Evolutionary conservation across 2,113 vertebrate genomes (phyloP).

Genomic region (Clarias magur): DNA sequence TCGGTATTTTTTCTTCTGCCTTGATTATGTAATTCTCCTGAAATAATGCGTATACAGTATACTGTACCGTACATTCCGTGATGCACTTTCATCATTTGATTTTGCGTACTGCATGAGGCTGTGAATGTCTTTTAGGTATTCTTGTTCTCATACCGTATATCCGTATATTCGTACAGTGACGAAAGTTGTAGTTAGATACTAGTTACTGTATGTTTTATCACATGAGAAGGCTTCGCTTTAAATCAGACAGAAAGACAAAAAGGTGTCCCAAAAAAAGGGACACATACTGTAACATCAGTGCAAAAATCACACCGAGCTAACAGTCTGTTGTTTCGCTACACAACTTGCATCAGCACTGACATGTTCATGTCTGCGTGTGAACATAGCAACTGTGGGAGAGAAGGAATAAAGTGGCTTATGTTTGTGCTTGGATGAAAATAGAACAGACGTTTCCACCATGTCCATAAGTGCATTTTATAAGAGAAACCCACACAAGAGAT

Average conservation of each 20-base stretch:
- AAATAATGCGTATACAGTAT: not conserved
- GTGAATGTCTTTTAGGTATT: not conserved
- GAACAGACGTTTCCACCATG: not conserved
- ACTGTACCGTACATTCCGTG: not conserved
- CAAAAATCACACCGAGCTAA: not conserved
- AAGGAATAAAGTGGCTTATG: not conserved
- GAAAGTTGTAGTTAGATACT: not conserved
- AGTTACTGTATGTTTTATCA: not conserved
- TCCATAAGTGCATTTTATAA: slow-evolving; percentile 6
- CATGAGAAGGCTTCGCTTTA: not conserved
- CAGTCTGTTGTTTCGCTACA: not conserved
- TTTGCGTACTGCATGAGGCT: not conserved
- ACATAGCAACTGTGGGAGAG: not conserved
- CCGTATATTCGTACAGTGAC: too few relatives aligned
- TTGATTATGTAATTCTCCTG: slow-evolving; percentile 36
- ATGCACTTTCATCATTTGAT: not conserved
- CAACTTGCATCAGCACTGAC: not conserved
- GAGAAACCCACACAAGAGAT: slow-evolving; percentile 13
- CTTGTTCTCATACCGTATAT: not conserved
- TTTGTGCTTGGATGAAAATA: not conserved
- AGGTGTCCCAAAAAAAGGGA: not conserved
- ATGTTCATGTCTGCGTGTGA: not conserved
- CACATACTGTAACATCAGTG: not conserved
- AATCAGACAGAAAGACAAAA: not conserved
- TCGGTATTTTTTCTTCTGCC: not conserved